Base-by-base conservation (phyloP, 2,113 vertebrate species). In the Callopanchax toddi region DNA sequence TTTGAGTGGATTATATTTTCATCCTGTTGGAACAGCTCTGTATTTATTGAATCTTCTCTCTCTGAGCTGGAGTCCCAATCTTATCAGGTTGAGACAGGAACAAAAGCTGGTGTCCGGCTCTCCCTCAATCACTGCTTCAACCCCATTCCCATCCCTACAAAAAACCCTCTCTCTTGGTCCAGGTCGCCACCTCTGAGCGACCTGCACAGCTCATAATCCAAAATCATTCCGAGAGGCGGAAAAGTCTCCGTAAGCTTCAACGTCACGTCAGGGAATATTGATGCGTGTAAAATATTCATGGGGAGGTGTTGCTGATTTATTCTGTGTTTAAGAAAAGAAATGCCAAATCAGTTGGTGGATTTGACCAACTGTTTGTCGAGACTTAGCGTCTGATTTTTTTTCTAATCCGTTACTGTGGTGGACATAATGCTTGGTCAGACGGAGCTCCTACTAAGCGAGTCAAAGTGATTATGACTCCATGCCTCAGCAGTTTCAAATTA, bases 251-350 rank as follows among this genome's bases (percentile, higher is more conserved):
- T 69, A 77, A 79, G 60, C 72, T 67, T 52, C 63, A 25, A 3
- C 65, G 65, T 63, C 17, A 36, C n/a, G 18, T 51, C 68, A 58
- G 66, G 63, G 74, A 70, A 79, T 82, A 75, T 66, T 64, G 71
- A 69, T 62, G 66, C 50, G 4, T 84, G 74, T 83, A 50, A 84
- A 81, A 84, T 83, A 78, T 85, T 84, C 67, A 79, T 73, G 64
- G 40, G 0, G 0, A 7, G 1, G 8, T 52, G 29, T 71, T 68
- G 52, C 67, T 76, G 44, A 56, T 77, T 66, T 43, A 21, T 29
- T 73, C 55, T 34, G 43, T 13, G 17, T 75, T 59, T 57, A 12
- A 69, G 26, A 40, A 37, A 52, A 51, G 26, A 58, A 69, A 56
- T 71, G 61, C 58, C 36, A 57, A 62, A 64, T 75, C 65, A 79